phyloP scores from a whole-genome alignment of 2,888 invertebrate genomes.

The Bellardia pandia region DNA sequence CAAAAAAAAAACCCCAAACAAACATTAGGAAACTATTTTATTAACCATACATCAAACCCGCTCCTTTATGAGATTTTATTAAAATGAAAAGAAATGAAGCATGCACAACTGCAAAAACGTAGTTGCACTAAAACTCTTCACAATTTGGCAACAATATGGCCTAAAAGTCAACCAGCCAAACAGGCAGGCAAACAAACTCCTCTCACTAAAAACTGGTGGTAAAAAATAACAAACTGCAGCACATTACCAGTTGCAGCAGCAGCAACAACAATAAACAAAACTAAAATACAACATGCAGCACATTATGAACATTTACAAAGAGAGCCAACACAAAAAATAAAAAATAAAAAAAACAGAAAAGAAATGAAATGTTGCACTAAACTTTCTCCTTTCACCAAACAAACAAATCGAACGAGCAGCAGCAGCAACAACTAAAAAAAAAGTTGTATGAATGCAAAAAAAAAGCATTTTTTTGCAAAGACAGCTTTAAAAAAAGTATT shows the following conservation, averaged over 20 bases:
- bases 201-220: constrained; percentile 42
- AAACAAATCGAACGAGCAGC: constrained; percentile 21
- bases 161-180: constrained; percentile 65
- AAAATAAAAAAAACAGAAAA: constrained; percentile 2
- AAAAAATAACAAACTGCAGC: constrained; percentile 48
- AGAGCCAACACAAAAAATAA: background rate
- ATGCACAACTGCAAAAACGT: constrained; percentile 8
- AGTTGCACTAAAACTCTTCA: constrained; percentile 52
- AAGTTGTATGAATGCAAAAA: constrained; percentile 43
- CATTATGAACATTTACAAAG: constrained; percentile 15
- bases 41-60: constrained; percentile 23
- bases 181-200: constrained; percentile 35
- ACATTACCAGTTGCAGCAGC: constrained; percentile 52
- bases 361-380: constrained; percentile 60
- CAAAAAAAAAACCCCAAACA: constrained; percentile 14
- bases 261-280: constrained; percentile 51
- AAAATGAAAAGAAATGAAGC: constrained; percentile 13
- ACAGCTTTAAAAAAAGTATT: constrained; percentile 26
- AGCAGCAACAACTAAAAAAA: constrained; percentile 29
- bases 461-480: constrained; percentile 11
- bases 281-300: constrained; percentile 16
- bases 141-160: constrained; percentile 66
- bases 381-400: constrained; percentile 70
- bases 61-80: constrained; percentile 41
- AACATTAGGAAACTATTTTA: constrained; percentile 28